Evolutionary conservation across 2,113 vertebrate genomes (phyloP).

Genomic region (Erinaceus europaeus): DNA sequence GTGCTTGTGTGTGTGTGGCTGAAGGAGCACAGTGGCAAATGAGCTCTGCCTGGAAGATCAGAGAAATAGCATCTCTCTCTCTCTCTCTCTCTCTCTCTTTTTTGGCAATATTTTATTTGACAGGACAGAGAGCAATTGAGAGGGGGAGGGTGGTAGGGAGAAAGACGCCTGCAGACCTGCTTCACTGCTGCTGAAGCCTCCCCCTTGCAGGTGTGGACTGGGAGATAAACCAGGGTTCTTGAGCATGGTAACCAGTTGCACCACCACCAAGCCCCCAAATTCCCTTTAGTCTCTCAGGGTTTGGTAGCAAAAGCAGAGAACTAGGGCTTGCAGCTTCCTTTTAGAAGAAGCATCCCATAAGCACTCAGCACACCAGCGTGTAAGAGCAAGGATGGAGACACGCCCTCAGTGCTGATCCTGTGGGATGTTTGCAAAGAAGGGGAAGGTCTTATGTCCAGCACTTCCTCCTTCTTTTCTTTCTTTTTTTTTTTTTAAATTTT

Average conservation of each 20-base stretch:
- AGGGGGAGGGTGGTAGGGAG: too few relatives aligned
- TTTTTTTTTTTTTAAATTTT: background rate
- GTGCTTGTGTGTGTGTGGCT: background rate
- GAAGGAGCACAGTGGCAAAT: background rate
- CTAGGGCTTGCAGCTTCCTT: background rate
- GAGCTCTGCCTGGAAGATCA: background rate
- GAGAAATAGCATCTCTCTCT: too few relatives aligned
- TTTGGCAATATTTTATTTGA: too few relatives aligned
- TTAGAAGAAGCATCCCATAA: background rate
- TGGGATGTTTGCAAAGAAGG: slow-evolving; percentile 4
- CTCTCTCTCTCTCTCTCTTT: too few relatives aligned
- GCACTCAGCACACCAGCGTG: background rate
- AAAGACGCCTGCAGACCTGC: too few relatives aligned
- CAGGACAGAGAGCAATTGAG: too few relatives aligned
- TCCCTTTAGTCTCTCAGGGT: background rate
- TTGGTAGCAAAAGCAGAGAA: background rate
- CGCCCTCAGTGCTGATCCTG: background rate
- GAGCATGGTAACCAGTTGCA: too few relatives aligned
- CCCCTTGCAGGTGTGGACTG: too few relatives aligned
- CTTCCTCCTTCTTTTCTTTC: background rate
- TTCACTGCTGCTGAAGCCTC: too few relatives aligned
- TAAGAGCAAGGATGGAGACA: background rate
- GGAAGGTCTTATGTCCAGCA: background rate
- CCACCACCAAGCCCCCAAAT: too few relatives aligned
- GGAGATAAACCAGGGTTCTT: too few relatives aligned